Conservation (phyloP, 1,140 invertebrate species). For the Drosophila virilis region DNA sequence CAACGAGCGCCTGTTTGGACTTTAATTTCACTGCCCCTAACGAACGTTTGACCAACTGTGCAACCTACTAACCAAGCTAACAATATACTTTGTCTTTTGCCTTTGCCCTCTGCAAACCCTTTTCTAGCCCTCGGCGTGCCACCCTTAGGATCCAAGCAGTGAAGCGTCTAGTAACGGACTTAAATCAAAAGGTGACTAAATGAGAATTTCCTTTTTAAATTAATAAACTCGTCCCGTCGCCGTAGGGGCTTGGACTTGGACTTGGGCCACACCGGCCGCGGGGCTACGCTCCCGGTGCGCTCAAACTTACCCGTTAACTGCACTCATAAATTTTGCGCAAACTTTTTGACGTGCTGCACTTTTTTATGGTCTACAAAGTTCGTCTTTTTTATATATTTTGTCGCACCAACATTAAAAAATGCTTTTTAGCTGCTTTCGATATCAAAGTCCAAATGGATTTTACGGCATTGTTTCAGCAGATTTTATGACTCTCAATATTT, state of each 20-base stretch:
- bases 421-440: neutral
- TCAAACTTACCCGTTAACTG: conserved; percentile 76
- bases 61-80: conserved; percentile 37
- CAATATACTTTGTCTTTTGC: neutral
- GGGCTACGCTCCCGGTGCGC: conserved; percentile 38
- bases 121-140: neutral
- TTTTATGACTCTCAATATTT: conserved; percentile 20
- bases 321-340: conserved; percentile 72
- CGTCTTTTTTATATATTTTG: neutral
- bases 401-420: conserved; percentile 24
- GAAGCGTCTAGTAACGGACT: conserved; percentile 44
- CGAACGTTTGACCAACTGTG: conserved; percentile 10
- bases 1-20: conserved; percentile 7
- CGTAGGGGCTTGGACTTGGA: conserved; percentile 22
- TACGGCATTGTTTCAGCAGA: neutral
- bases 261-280: conserved; percentile 17
- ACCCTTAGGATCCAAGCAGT: conserved; percentile 11
- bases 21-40: conserved; percentile 16
- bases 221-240: conserved; percentile 71
- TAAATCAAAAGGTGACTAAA: conserved; percentile 84
- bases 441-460: conserved; percentile 34
- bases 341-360: conserved; percentile 68
- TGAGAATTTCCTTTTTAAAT: conserved; percentile 83
- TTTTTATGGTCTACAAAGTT: conserved; percentile 51
- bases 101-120: neutral